Base-by-base conservation (phyloP, 2,888 invertebrate genomes). In the Atrina japonica region DNA sequence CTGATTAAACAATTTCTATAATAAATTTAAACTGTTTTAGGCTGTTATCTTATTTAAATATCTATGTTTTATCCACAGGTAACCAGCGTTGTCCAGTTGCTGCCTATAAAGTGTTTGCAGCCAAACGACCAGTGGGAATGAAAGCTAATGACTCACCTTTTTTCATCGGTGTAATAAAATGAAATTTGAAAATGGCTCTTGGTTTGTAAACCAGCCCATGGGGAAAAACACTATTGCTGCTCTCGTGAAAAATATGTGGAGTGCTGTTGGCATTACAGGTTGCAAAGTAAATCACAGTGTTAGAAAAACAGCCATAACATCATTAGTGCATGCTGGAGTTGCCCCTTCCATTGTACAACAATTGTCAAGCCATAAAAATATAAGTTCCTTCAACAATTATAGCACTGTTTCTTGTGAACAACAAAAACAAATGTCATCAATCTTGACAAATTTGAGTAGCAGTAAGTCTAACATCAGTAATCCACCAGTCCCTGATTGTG, bases 261-360 rank as follows among this genome's bases (percentile, higher is more conserved):
- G 53, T 6, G 45, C 53, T 41, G 53, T 45, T 25, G 45, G 23
- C 2, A 65, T 59, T 16, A 9, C 35, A 52, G 66, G 59, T 2
- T 30, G 49, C 35, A 59, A 67, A 35, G 59, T 52, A 27, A 59
- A 67, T 16, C 43, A 60, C 27, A 25, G 49, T 29, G 43, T 18
- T n/a, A 50, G 60, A 41, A 66, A 59, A 43, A 60, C 60, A 23
- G 52, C 21, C n/a, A 58, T 58, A 18, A 53, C 53, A 52, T 60
- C 60, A 18, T n/a, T 67, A 14, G 45, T 67, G 7, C 67, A 60
- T 52, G 59, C 53, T 43, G 67, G 60, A 35, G 35, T 67, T 41
- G 27, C 27, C 18, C 58, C 49, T 7, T 58, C 52, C 2, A 11
- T 47, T 23, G 59, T 66, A 6, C 55, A 55, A 47, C 65, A 66